Conservation (phyloP, 2,113 vertebrate genomes). For the Setophaga petechia region DNA sequence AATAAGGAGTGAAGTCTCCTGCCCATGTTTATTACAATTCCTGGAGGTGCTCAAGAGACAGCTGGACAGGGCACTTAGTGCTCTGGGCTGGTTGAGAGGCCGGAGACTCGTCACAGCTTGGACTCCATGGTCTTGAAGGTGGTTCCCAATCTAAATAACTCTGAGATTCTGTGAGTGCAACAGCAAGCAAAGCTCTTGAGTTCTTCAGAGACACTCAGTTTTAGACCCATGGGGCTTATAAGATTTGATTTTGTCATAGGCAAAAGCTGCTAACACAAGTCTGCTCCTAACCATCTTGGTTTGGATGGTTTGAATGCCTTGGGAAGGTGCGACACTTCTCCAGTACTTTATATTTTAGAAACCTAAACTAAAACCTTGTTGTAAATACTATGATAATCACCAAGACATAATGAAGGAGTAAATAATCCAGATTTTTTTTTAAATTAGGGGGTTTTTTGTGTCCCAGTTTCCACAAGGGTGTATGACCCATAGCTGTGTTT, state of each 20-base stretch:
- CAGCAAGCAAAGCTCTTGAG: neutral
- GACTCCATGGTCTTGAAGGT: neutral
- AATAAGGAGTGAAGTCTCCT: no score
- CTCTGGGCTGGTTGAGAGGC: neutral
- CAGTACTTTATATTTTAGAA: neutral
- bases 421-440: neutral
- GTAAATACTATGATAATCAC: neutral
- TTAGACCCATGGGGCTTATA: neutral
- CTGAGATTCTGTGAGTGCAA: neutral
- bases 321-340: neutral
- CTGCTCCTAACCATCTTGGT: neutral
- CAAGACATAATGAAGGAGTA: neutral
- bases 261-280: neutral
- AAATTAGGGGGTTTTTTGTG: neutral
- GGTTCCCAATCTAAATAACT: neutral
- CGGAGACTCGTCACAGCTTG: neutral
- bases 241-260: rapidly evolving
- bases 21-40: no score
- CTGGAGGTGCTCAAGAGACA: neutral
- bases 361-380: neutral
- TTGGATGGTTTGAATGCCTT: neutral
- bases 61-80: neutral
- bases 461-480: neutral
- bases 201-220: neutral
- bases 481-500: neutral